Evolutionary conservation across 2,888 invertebrate species (phyloP).

Genomic region (Bedellia somnulentella): DNA sequence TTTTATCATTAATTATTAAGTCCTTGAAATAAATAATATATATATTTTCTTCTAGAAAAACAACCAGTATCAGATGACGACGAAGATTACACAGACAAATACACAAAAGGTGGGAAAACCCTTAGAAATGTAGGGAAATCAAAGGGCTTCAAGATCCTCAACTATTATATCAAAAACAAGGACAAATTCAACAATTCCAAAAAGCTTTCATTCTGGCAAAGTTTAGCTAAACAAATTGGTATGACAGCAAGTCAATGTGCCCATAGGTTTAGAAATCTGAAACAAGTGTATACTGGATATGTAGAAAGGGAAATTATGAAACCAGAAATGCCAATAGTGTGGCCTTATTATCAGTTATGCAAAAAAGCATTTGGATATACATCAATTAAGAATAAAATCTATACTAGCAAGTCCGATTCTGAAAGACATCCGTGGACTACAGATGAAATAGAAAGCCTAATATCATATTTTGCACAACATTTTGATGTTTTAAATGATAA

Average conservation of each 20-base stretch:
- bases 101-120: too few species aligned
- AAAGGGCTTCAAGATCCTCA: constrained; percentile 38
- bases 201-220: constrained; percentile 30
- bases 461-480: constrained; percentile 26
- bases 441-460: constrained; percentile 32
- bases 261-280: constrained; percentile 35
- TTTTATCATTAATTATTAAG: too few species aligned
- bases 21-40: too few species aligned
- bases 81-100: too few species aligned
- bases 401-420: constrained; percentile 22
- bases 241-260: constrained; percentile 34
- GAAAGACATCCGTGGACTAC: constrained; percentile 36
- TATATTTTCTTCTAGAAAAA: too few species aligned
- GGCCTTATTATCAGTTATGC: constrained; percentile 42
- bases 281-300: constrained; percentile 35
- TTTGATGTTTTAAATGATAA: constrained; percentile 22
- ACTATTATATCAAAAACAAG: constrained; percentile 40
- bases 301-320: constrained; percentile 40
- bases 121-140: constrained; percentile 20
- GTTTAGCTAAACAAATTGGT: constrained; percentile 27
- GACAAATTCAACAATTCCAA: constrained; percentile 33
- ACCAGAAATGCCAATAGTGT: constrained; percentile 38
- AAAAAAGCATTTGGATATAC: constrained; percentile 45
- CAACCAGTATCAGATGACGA: constrained; percentile 27
- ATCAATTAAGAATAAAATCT: constrained; percentile 36